These are phyloP conservation scores for Eilema depressum DNA, from an alignment of 2,888 invertebrate species.

Conservation along the genomic window DNA sequence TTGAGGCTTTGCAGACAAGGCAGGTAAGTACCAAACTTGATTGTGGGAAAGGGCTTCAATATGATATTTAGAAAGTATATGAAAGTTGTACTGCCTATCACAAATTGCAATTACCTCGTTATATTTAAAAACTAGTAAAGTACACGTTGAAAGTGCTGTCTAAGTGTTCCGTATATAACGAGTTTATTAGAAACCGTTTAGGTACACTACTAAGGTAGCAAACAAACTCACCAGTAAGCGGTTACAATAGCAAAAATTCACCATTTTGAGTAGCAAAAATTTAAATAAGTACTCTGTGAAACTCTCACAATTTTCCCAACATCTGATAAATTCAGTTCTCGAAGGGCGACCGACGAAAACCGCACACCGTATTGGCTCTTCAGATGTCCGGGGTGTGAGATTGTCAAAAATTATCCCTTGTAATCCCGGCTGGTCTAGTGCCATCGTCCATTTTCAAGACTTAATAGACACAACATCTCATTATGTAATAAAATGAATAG, in stretches of 20 bases:
- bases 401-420: too few species aligned
- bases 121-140: neutral
- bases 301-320: too few species aligned
- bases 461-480: too few species aligned
- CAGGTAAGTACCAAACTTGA: neutral
- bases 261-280: too few species aligned
- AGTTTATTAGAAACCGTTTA: neutral
- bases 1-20: neutral
- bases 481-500: too few species aligned
- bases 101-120: neutral
- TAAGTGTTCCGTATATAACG: neutral
- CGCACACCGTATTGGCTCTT: too few species aligned
- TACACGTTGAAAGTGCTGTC: neutral
- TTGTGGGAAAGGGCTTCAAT: neutral
- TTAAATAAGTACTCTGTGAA: too few species aligned
- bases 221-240: neutral
- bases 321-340: too few species aligned
- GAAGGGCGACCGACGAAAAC: too few species aligned
- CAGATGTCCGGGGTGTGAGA: too few species aligned
- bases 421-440: too few species aligned
- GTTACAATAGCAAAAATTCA: neutral
- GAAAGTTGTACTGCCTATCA: neutral
- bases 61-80: neutral
- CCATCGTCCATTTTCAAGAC: too few species aligned
- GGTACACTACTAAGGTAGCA: neutral